A percentile compares a stretch with the other conserved stretches of the same genome.
Conservation (phyloP, 2,888 invertebrate species). For the Stictocephala bisonia region DNA sequence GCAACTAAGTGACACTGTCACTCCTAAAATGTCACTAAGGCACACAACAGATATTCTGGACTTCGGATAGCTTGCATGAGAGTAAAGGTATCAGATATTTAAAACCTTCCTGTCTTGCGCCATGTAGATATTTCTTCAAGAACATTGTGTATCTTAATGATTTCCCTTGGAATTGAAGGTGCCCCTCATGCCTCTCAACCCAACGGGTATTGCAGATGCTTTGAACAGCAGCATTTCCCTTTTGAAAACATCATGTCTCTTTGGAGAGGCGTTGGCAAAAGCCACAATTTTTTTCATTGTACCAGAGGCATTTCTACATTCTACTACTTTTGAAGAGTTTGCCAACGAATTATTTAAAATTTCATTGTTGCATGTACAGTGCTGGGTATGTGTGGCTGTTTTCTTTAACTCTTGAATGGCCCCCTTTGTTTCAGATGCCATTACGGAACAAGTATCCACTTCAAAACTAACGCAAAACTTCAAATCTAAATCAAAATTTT, state of each 20-base stretch:
- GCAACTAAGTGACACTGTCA: not conserved
- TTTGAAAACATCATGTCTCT: not conserved
- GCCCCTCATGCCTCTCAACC: constrained; percentile 19
- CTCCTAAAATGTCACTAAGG: constrained; percentile 10
- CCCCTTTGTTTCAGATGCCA: constrained; percentile 55
- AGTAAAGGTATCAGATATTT: constrained; percentile 54
- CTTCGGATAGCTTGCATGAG: constrained; percentile 49
- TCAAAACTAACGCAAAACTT: constrained; percentile 50
- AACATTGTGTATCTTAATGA: constrained; percentile 52
- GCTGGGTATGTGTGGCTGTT: constrained; percentile 44
- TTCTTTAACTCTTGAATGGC: constrained; percentile 48
- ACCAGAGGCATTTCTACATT: constrained; percentile 43
- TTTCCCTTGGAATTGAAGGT: constrained; percentile 54
- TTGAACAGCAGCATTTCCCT: not conserved
- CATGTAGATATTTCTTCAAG: constrained; percentile 53
- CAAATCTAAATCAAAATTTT: constrained; percentile 26
- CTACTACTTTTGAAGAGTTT: constrained; percentile 41
- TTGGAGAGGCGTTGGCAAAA: not conserved
- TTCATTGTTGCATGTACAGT: constrained; percentile 49
- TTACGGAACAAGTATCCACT: too few species aligned
- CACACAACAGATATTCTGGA: constrained; percentile 49
- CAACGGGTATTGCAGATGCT: constrained; percentile 3
- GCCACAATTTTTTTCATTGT: not conserved
- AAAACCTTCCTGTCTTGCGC: constrained; percentile 56
- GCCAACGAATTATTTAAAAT: constrained; percentile 47